Conservation (phyloP, 1,140 invertebrate genomes). For the Thaumatotibia leucotreta region DNA sequence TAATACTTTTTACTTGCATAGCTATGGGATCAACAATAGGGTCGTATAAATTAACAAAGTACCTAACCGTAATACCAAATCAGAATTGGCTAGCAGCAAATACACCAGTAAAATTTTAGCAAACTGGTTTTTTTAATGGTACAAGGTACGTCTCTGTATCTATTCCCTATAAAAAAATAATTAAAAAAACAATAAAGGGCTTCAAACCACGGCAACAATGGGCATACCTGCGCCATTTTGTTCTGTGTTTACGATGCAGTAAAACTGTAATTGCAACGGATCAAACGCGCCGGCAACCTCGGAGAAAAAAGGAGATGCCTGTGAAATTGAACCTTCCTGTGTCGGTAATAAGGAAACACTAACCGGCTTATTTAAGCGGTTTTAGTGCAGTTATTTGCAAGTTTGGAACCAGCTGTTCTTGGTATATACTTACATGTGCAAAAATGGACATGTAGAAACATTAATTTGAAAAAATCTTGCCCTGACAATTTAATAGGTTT, state of each 20-base stretch:
- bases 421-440: too few relatives aligned
- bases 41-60: too few relatives aligned
- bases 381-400: not conserved
- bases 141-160: too few relatives aligned
- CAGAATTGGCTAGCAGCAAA: too few relatives aligned
- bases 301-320: conserved; percentile 9
- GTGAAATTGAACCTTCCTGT: conserved; percentile 3
- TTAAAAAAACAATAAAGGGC: not conserved
- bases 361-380: not conserved
- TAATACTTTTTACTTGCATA: too few relatives aligned
- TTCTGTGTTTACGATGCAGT: not conserved
- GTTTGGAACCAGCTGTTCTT: not conserved
- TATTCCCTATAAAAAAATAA: not conserved
- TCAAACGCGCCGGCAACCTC: conserved; percentile 48
- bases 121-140: too few relatives aligned
- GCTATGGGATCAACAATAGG: too few relatives aligned
- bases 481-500: too few relatives aligned
- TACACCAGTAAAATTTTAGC: too few relatives aligned
- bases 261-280: conserved; percentile 55
- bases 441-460: too few relatives aligned
- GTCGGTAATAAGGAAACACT: not conserved
- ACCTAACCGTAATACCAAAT: too few relatives aligned
- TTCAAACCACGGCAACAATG: not conserved
- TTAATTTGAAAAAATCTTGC: too few relatives aligned
- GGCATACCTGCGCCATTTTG: not conserved